Base-by-base conservation (phyloP, 1,140 invertebrate species). In the Lucilia sericata region DNA sequence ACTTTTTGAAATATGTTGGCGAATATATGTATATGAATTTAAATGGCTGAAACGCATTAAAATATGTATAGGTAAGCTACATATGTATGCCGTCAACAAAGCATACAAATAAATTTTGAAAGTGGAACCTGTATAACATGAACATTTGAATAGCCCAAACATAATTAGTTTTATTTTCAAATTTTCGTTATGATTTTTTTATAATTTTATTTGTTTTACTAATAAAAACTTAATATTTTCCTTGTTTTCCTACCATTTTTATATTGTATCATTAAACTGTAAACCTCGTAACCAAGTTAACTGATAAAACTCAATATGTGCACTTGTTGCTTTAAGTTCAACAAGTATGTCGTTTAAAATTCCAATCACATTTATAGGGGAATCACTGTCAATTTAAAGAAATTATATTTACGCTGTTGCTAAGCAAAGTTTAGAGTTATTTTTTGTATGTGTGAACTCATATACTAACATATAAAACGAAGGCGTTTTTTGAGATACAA, bases 301-400 rank as follows among this genome's bases (percentile, higher is more conserved):
- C 14, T 60, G 14, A 60, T 30, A 30, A 30, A 30, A 30, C 25
- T 30, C 25, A 60, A 60, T 60, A 9, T 42, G 5, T 42, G 5
- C 42, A 42, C 42, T 42, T 42, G 42, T 42, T 60, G 55, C 25
- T n/a, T n/a, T n/a, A 17, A 60, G 55, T n/a, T 60, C 14, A 60
- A 70, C 17, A 70, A 70, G 65, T 70, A 70, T 70, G 65, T 25
- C 9, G 4, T 70, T 70, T 17, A n/a, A 5, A 60, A 60, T 60
- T 60, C 55, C n/a, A n/a, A 60, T 60, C 55, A 60, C 55, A 60
- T n/a, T n/a, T n/a, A n/a, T 60, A 17, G 14, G n/a, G n/a, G n/a
- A 70, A n/a, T 70, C 19, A 70, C 65, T 21, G n/a, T 70, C 7
- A 70, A 70, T 70, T 70, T 25, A 70, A 70, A 70, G 21, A 60